phyloP scores from a whole-genome alignment of 2,888 invertebrate species.

The Ophraella communa region DNA sequence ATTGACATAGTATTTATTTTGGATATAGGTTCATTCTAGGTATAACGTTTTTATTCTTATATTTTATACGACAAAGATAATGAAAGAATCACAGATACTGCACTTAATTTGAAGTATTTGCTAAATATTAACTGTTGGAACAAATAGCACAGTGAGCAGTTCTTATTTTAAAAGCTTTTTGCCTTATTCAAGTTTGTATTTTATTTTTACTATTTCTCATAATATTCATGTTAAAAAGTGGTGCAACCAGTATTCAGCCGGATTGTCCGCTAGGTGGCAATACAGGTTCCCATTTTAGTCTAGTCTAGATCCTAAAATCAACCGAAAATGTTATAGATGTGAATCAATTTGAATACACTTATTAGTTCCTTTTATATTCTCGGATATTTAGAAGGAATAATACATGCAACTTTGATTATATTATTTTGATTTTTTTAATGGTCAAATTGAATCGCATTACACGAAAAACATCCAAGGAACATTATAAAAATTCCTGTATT shows the following conservation, averaged over 20 bases:
- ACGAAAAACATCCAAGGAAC: not conserved
- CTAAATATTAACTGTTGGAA: constrained; percentile 2
- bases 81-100: too few species aligned
- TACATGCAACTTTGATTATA: not conserved
- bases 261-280: constrained; percentile 53
- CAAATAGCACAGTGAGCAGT: not conserved
- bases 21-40: too few species aligned
- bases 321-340: not conserved
- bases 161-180: not conserved
- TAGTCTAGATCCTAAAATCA: constrained; percentile 1
- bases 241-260: constrained; percentile 55
- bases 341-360: constrained; percentile 10
- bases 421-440: not conserved
- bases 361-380: not conserved
- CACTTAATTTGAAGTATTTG: not conserved
- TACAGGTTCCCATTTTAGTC: constrained; percentile 48
- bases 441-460: constrained; percentile 16
- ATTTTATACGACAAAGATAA: too few species aligned
- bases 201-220: not conserved
- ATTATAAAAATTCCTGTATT: constrained; percentile 15
- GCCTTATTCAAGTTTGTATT: not conserved
- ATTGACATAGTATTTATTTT: not conserved
- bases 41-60: too few species aligned
- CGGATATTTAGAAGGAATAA: too few species aligned
- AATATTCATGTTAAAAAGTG: constrained; percentile 36